phyloP scores from a whole-genome alignment of 2,797 vertebrate species.

The Bryconaethiops microstoma region DNA sequence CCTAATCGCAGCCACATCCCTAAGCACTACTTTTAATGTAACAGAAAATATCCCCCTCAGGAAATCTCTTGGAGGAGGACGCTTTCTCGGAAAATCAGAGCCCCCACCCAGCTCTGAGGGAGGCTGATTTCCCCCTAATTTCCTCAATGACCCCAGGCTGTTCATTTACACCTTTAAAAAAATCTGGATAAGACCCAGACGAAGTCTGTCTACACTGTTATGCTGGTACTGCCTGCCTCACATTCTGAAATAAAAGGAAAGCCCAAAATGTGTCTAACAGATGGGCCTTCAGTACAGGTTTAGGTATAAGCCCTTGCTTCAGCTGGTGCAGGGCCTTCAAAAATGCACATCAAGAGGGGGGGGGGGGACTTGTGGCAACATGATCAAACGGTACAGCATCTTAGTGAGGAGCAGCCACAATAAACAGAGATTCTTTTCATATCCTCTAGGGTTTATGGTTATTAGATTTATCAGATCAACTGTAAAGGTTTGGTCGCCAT shows the following conservation, averaged over 20 bases:
- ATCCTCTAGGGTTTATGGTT: not conserved
- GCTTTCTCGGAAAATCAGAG: not conserved
- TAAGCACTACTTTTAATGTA: not conserved
- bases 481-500: not conserved
- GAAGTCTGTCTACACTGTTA: not conserved
- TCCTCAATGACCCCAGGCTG: not conserved
- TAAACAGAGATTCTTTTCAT: not conserved
- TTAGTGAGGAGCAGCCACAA: not conserved
- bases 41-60: not conserved
- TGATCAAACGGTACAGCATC: not conserved
- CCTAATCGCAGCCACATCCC: not conserved
- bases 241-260: not conserved
- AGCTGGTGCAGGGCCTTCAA: not conserved
- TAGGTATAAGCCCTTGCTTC: not conserved
- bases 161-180: conserved; percentile 12
- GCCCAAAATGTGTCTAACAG: conserved; percentile 20
- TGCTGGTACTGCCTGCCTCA: not conserved
- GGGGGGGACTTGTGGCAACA: not conserved
- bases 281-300: conserved; percentile 12
- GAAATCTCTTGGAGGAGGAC: not conserved
- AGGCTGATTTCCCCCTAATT: not conserved
- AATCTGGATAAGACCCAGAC: not conserved
- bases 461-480: not conserved
- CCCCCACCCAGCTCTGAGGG: conserved; percentile 28
- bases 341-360: not conserved